A percentile compares a stretch with the other conserved stretches of the same genome.
Conservation (phyloP, 2,797 vertebrate genomes). For the Sebastes aleutianus region DNA sequence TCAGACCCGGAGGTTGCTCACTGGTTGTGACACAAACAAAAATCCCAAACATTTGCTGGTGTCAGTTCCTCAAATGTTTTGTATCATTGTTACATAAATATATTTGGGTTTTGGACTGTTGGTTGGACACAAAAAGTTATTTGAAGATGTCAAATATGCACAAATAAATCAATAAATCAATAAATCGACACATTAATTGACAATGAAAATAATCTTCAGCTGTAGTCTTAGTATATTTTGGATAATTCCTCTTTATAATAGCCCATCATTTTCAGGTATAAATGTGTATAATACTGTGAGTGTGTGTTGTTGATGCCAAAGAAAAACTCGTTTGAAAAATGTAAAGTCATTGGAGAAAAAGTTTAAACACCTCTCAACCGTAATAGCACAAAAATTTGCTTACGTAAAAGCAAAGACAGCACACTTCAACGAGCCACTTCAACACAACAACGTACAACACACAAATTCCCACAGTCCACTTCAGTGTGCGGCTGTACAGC, state of each 20-base stretch:
- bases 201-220: neutral
- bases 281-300: neutral
- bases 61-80: neutral
- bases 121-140: neutral
- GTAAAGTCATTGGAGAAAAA: neutral
- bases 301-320: neutral
- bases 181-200: neutral
- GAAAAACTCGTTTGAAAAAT: neutral
- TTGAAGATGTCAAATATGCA: neutral
- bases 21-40: neutral
- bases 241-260: neutral
- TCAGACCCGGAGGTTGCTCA: no score
- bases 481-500: neutral
- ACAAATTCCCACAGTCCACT: constrained; percentile 3
- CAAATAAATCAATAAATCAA: neutral
- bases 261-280: neutral
- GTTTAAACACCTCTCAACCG: neutral
- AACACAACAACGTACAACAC: neutral
- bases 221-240: neutral
- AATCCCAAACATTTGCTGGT: neutral
- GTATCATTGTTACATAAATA: neutral
- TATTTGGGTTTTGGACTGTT: neutral
- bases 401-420: neutral
- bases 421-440: constrained; percentile 14
- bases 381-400: neutral